Evolutionary conservation across 2,113 vertebrate species (phyloP).

Genomic region (Hippocampus mohnikei): DNA sequence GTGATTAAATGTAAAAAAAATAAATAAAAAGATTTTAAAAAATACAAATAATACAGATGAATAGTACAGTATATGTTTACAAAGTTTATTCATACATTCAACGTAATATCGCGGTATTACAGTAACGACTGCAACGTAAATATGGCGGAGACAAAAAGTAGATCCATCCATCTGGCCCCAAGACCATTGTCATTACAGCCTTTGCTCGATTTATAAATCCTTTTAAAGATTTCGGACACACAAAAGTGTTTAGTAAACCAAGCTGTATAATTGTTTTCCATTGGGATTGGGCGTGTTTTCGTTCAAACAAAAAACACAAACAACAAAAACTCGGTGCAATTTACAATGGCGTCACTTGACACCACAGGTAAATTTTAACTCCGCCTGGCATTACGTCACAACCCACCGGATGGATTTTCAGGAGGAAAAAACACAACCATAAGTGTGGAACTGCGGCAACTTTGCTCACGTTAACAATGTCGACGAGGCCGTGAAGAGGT

Average conservation of each 20-base stretch:
- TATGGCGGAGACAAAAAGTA: neutral
- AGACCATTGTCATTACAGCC: neutral
- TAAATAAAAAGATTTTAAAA: too few relatives aligned
- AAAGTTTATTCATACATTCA: too few relatives aligned
- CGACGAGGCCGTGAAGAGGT: neutral
- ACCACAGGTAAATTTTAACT: constrained; percentile 44
- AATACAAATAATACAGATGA: too few relatives aligned
- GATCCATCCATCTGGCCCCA: neutral
- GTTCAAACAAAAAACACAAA: neutral
- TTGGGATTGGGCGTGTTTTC: neutral
- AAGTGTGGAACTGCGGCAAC: neutral
- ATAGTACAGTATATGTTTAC: too few relatives aligned
- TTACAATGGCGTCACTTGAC: constrained; percentile 36
- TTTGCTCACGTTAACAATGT: neutral
- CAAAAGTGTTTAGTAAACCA: neutral
- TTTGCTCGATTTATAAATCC: neutral
- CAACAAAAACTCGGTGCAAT: neutral
- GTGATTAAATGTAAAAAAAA: too few relatives aligned
- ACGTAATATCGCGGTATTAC: neutral
- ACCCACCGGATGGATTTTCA: neutral
- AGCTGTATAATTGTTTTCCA: neutral
- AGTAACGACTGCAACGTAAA: neutral
- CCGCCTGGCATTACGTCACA: constrained; percentile 30
- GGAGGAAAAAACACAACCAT: constrained; percentile 23
- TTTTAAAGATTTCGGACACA: neutral